phyloP scores from a whole-genome alignment of 2,888 invertebrate species.

The Zhuqinia jingwanae region DNA sequence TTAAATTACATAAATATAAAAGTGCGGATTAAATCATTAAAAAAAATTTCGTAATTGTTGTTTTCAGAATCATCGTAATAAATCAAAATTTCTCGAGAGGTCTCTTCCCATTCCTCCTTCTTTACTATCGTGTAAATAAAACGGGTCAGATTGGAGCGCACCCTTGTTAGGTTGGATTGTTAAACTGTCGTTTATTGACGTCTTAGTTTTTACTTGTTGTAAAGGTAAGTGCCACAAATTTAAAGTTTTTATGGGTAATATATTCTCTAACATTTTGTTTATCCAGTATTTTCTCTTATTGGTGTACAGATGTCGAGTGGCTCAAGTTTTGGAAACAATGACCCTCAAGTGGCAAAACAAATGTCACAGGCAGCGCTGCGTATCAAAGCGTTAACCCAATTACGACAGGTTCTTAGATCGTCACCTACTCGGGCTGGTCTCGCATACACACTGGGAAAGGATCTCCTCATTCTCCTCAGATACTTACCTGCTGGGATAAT shows the following conservation, averaged over 20 bases:
- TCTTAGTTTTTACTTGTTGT: no score
- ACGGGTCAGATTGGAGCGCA: no score
- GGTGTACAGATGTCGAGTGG: conserved; percentile 54
- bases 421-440: conserved; percentile 67
- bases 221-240: no score
- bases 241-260: no score
- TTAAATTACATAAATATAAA: no score
- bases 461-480: conserved; percentile 70
- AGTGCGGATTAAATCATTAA: not conserved
- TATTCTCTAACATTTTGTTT: no score
- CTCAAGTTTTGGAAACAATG: conserved; percentile 53
- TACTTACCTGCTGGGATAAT: conserved; percentile 69
- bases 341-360: conserved; percentile 58
- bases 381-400: conserved; percentile 67
- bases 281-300: not conserved
- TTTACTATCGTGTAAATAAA: no score
- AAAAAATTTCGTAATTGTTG: not conserved
- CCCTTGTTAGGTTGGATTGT: no score
- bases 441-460: conserved; percentile 70
- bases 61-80: no score
- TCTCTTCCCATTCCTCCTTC: no score
- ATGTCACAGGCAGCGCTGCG: conserved; percentile 71
- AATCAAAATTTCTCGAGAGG: no score
- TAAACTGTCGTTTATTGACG: no score
- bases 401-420: conserved; percentile 68